Conservation (phyloP, 1,140 invertebrate species). For the Drosophila prosaltans region DNA sequence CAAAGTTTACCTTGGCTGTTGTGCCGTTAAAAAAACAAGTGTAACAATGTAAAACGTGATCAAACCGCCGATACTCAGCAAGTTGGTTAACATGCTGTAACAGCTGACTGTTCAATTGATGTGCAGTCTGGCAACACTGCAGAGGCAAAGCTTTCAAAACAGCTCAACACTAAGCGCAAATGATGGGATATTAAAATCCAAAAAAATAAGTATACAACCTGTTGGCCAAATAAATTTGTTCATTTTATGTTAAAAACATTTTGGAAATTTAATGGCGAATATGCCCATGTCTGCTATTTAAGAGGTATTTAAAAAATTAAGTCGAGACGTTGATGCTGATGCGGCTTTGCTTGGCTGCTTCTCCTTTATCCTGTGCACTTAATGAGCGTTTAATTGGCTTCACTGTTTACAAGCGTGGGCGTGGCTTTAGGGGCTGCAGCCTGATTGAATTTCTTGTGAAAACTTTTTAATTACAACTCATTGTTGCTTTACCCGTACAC, state of each 20-base stretch:
- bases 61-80: background rate
- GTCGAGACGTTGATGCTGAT: conserved; percentile 47
- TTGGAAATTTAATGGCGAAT: background rate
- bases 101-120: too few species aligned
- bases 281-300: background rate
- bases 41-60: background rate
- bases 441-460: conserved; percentile 74
- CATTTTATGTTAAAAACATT: too few species aligned
- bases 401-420: conserved; percentile 71
- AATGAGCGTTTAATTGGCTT: conserved; percentile 80
- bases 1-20: conserved; percentile 12
- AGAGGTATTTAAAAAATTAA: conserved; percentile 35
- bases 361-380: conserved; percentile 60
- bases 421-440: conserved; percentile 11
- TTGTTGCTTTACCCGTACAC: conserved; percentile 54
- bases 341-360: conserved; percentile 23
- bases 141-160: too few species aligned
- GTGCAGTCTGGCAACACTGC: too few species aligned
- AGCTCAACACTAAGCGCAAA: too few species aligned
- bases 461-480: conserved; percentile 75
- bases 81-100: too few species aligned
- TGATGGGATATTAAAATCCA: too few species aligned
- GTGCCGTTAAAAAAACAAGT: conserved; percentile 1
- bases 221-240: background rate
- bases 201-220: background rate